Conservation (phyloP, 2,888 invertebrate genomes). For the Pristionchus exspectatus region DNA sequence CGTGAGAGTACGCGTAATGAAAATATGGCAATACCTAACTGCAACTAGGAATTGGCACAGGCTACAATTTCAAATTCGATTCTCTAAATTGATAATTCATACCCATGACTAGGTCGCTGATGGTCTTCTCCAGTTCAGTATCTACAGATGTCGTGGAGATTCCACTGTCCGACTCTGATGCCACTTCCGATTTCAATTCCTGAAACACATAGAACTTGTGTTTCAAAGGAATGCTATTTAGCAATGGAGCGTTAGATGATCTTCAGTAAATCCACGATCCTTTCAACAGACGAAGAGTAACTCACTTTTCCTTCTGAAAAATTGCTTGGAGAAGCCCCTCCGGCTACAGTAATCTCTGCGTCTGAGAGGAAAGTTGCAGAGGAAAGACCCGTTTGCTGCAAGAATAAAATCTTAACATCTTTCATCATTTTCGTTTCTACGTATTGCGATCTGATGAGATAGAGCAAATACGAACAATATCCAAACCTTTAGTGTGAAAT, state of each 20-base stretch:
- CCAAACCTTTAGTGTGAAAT: conserved; percentile 56
- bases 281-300: neutral
- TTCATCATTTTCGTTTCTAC: no score
- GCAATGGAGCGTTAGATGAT: neutral
- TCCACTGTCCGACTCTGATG: conserved; percentile 1
- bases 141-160: neutral
- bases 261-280: neutral
- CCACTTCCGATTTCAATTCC: neutral
- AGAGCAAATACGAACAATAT: neutral
- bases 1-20: neutral
- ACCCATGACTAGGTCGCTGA: conserved; percentile 5
- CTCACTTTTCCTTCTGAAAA: conserved; percentile 1
- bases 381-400: conserved; percentile 58
- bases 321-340: conserved; percentile 1
- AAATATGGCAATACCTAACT: no score
- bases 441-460: no score
- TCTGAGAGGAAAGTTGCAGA: conserved; percentile 58
- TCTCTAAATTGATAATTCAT: neutral
- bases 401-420: neutral
- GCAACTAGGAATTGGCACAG: no score
- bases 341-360: conserved; percentile 38
- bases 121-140: conserved; percentile 28
- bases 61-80: neutral
- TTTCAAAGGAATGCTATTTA: neutral
- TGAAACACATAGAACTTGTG: neutral